A percentile compares a stretch with the other conserved stretches of the same genome.
Evolutionary conservation across 2,888 invertebrate genomes (phyloP).

Genomic region (Stenodema calcarata): DNA sequence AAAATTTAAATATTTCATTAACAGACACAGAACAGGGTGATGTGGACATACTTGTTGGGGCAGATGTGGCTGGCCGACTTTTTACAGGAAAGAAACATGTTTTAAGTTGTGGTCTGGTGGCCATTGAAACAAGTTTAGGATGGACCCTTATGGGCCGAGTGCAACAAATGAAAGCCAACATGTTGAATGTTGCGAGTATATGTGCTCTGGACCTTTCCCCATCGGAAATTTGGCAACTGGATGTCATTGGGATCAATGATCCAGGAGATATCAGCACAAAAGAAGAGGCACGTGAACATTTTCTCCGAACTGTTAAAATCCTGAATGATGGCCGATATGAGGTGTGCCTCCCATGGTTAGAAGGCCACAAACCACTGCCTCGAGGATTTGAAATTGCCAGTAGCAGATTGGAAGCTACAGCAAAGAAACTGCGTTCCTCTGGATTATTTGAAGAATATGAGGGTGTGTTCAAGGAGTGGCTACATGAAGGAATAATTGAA

Average conservation of each 20-base stretch:
- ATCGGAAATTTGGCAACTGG: constrained; percentile 49
- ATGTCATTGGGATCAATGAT: constrained; percentile 49
- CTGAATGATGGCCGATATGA: constrained; percentile 59
- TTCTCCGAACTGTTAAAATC: constrained; percentile 56
- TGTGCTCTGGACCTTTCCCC: constrained; percentile 49
- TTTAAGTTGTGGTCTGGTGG: background rate
- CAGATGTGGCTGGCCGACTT: constrained; percentile 23
- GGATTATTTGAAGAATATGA: constrained; percentile 56
- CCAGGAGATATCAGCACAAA: constrained; percentile 3
- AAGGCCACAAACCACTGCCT: constrained; percentile 58
- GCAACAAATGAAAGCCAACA: too few relatives aligned
- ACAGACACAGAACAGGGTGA: background rate
- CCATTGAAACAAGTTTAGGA: constrained; percentile 20
- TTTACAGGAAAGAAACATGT: background rate
- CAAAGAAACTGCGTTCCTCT: constrained; percentile 55
- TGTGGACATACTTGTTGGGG: constrained; percentile 25
- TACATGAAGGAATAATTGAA: constrained; percentile 57
- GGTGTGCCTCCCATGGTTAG: constrained; percentile 59
- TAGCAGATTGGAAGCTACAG: constrained; percentile 56
- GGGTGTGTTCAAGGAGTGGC: constrained; percentile 58
- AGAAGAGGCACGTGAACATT: constrained; percentile 48
- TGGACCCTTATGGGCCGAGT: constrained; percentile 44
- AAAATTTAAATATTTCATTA: background rate
- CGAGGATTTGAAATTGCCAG: constrained; percentile 56
- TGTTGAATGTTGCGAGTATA: background rate